Evolutionary conservation across 1,140 invertebrate genomes (phyloP).

Genomic region (Aphidius gifuensis): DNA sequence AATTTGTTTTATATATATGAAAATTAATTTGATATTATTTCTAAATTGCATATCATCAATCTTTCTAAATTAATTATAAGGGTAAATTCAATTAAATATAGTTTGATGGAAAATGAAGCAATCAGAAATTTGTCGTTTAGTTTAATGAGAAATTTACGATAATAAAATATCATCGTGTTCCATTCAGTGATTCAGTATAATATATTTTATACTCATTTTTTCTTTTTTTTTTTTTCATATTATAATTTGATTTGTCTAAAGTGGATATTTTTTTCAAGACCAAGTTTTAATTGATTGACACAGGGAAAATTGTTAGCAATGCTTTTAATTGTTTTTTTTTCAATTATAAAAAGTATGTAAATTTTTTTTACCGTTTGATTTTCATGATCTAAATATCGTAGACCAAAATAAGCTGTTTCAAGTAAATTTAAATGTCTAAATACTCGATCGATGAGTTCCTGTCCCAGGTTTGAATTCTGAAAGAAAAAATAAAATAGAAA

Average conservation of each 20-base stretch:
- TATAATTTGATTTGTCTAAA: no score
- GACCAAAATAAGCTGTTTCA: constrained; percentile 90
- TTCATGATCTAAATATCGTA: constrained; percentile 81
- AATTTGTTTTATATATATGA: background rate
- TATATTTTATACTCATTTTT: constrained; percentile 1
- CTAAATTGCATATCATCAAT: constrained; percentile 9
- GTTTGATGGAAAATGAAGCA: background rate
- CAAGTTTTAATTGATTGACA: no score
- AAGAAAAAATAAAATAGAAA: constrained; percentile 53
- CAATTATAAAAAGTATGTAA: no score
- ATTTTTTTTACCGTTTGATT: constrained; percentile 77
- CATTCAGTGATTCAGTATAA: no score
- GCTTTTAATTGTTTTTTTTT: constrained; percentile 1
- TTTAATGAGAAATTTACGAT: no score
- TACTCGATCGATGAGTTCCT: constrained; percentile 82
- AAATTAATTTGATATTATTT: background rate
- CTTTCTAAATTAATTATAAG: background rate
- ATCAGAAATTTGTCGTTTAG: no score
- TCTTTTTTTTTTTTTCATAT: no score
- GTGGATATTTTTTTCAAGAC: background rate
- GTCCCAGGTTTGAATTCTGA: constrained; percentile 79
- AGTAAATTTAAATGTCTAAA: constrained; percentile 86
- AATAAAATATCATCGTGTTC: background rate
- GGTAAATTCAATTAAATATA: constrained; percentile 30
- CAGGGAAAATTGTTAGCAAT: background rate